Evolutionary conservation across 2,888 invertebrate genomes (phyloP).

Genomic region (Brachyptera risi): DNA sequence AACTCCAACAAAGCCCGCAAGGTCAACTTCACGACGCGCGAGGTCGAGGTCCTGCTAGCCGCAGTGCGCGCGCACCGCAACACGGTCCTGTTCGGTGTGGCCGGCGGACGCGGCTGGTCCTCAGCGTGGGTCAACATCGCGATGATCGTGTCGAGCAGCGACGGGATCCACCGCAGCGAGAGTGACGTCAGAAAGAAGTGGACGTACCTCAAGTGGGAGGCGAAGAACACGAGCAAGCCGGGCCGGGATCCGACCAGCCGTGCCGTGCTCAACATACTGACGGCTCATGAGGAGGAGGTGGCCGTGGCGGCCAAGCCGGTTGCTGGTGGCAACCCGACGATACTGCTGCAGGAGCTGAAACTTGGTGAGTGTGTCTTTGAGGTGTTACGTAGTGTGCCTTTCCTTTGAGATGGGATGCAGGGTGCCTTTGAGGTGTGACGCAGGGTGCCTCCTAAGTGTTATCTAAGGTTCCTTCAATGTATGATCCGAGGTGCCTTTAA

Average conservation of each 20-base stretch:
- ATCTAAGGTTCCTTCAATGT: background rate
- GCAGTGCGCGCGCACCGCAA: slow-evolving; percentile 37
- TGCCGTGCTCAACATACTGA: slow-evolving; percentile 38
- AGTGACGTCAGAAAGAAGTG: slow-evolving; percentile 39
- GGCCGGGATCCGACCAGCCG: slow-evolving; percentile 38
- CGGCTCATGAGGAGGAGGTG: slow-evolving; percentile 29
- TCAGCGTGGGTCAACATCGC: slow-evolving; percentile 38
- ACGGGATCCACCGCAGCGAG: slow-evolving; percentile 37
- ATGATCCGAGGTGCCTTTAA: background rate
- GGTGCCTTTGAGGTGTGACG: background rate
- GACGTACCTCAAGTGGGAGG: slow-evolving; percentile 40
- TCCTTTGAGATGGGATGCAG: background rate
- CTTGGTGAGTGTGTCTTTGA: background rate
- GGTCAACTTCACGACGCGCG: slow-evolving; percentile 38
- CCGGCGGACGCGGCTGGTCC: slow-evolving; percentile 39
- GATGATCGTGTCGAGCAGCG: slow-evolving; percentile 36
- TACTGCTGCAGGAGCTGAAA: no score
- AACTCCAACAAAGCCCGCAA: slow-evolving; percentile 35
- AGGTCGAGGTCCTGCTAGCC: slow-evolving; percentile 37
- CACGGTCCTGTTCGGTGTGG: slow-evolving; percentile 38
- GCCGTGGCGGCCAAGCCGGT: background rate
- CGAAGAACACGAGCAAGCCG: slow-evolving; percentile 39
- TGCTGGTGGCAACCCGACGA: background rate
- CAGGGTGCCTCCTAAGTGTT: background rate
- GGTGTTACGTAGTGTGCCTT: background rate